phyloP scores from a whole-genome alignment of 2,888 invertebrate genomes.

The Penaeus monodon region DNA sequence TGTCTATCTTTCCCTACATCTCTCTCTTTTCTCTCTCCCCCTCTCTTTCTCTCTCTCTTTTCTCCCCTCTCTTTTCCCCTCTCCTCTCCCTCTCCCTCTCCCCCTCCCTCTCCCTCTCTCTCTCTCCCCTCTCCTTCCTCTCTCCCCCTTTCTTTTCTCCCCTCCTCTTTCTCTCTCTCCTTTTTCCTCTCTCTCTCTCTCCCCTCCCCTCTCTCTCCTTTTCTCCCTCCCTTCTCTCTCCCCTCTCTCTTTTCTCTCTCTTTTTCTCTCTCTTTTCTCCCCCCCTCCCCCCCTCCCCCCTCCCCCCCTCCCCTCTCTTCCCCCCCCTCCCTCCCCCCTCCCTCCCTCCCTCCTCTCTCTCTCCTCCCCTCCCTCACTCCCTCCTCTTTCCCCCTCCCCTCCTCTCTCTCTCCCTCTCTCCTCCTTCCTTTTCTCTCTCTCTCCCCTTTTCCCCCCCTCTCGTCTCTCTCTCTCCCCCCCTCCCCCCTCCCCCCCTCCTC shows the following conservation, averaged over 20 bases:
- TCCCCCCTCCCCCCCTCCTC: too few relatives aligned
- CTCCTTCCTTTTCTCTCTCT: too few relatives aligned
- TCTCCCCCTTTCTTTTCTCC: background rate
- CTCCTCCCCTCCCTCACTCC: constrained; percentile 1
- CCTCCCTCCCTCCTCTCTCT: background rate
- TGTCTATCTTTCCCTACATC: background rate
- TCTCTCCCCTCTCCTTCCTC: background rate
- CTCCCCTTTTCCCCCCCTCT: too few relatives aligned
- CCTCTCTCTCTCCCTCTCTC: too few relatives aligned
- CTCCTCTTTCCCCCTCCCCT: too few relatives aligned
- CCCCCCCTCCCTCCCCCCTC: background rate
- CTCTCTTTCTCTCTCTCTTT: background rate
- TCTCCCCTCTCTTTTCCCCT: too few relatives aligned
- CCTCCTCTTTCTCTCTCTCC: background rate
- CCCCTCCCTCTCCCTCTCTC: background rate
- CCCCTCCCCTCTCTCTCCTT: too few relatives aligned
- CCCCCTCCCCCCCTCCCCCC: background rate
- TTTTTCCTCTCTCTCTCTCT: too few relatives aligned
- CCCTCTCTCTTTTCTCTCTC: too few relatives aligned
- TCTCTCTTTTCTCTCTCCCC: background rate
- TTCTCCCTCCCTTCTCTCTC: too few relatives aligned
- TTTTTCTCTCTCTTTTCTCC: background rate
- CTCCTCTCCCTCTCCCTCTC: background rate
- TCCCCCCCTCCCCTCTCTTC: background rate
- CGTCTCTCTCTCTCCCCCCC: background rate